Evolutionary conservation across 2,113 vertebrate species (phyloP).

Genomic region (Blennius ocellaris): DNA sequence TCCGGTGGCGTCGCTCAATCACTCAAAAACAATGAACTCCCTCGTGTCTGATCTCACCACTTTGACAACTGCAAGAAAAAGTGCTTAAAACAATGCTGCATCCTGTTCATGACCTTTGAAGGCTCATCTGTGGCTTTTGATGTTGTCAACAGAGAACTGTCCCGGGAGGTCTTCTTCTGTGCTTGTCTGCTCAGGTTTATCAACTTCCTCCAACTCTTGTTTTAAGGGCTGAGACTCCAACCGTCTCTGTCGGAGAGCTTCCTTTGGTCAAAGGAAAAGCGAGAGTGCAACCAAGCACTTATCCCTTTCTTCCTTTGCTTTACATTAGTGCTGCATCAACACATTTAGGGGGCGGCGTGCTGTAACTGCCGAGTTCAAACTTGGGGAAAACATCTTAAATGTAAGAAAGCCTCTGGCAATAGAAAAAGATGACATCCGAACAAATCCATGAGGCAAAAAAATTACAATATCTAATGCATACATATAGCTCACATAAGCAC

Average conservation of each 20-base stretch:
- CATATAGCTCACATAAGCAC: not conserved
- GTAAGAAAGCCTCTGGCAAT: slow-evolving; percentile 29
- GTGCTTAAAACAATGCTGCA: slow-evolving; percentile 31
- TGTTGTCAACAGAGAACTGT: slow-evolving; percentile 53
- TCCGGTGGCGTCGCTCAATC: slow-evolving; percentile 28
- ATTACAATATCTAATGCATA: slow-evolving; percentile 18
- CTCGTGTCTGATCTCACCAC: slow-evolving; percentile 16
- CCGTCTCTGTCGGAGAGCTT: slow-evolving; percentile 14
- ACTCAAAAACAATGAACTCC: slow-evolving; percentile 34
- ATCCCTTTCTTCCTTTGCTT: slow-evolving; percentile 2
- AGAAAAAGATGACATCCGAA: slow-evolving; percentile 39
- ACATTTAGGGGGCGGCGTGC: slow-evolving; percentile 24
- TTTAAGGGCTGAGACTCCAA: slow-evolving; percentile 7
- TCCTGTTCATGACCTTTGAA: slow-evolving; percentile 54
- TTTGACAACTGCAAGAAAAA: slow-evolving; percentile 33
- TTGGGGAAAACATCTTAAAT: slow-evolving; percentile 38
- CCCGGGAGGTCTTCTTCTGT: slow-evolving; percentile 52
- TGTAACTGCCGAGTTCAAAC: slow-evolving; percentile 31
- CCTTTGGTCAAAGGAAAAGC: slow-evolving; percentile 11
- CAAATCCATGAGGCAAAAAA: slow-evolving; percentile 23
- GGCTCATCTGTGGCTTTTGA: slow-evolving; percentile 55
- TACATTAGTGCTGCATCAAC: slow-evolving; percentile 48
- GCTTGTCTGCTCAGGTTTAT: slow-evolving; percentile 53
- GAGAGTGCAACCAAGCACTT: slow-evolving; percentile 14
- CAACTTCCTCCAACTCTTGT: slow-evolving; percentile 34